These are phyloP conservation scores for Microplitis deprimator DNA, from an alignment of 2,888 invertebrate species.

Conservation along the genomic window DNA sequence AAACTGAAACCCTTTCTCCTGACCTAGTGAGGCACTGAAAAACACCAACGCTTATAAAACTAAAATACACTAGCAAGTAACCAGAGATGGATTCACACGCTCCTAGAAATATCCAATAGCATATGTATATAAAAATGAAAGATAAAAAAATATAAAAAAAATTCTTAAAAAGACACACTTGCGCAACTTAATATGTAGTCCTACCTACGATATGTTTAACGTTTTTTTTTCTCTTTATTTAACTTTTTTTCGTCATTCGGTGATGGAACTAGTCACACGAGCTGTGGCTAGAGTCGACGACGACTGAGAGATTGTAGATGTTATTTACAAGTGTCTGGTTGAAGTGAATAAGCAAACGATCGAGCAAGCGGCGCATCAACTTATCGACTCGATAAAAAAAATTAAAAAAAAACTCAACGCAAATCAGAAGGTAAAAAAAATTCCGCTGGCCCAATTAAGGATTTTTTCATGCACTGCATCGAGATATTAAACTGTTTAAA, in stretches of 20 bases:
- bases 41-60: slow-evolving; percentile 14
- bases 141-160: slow-evolving; percentile 32
- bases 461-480: not conserved
- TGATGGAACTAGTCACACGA: slow-evolving; percentile 44
- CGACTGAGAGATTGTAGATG: slow-evolving; percentile 37
- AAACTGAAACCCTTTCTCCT: slow-evolving; percentile 27
- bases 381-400: slow-evolving; percentile 17
- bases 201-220: not conserved
- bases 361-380: not conserved
- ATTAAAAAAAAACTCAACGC: slow-evolving; percentile 2
- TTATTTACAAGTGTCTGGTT: slow-evolving; percentile 38
- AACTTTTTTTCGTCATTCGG: slow-evolving; percentile 17
- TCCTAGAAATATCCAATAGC: slow-evolving; percentile 13
- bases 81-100: slow-evolving; percentile 50
- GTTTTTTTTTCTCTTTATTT: not conserved
- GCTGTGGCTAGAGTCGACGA: slow-evolving; percentile 21
- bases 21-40: not conserved
- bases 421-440: slow-evolving; percentile 6
- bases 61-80: slow-evolving; percentile 43
- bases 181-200: slow-evolving; percentile 42
- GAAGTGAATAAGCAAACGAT: slow-evolving; percentile 9
- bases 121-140: slow-evolving; percentile 26
- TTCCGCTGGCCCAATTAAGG: not conserved
- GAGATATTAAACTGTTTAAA: slow-evolving; percentile 8
- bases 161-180: slow-evolving; percentile 45